Conservation (phyloP, 2,797 vertebrate species). For the Acanthurus leucopareius region DNA sequence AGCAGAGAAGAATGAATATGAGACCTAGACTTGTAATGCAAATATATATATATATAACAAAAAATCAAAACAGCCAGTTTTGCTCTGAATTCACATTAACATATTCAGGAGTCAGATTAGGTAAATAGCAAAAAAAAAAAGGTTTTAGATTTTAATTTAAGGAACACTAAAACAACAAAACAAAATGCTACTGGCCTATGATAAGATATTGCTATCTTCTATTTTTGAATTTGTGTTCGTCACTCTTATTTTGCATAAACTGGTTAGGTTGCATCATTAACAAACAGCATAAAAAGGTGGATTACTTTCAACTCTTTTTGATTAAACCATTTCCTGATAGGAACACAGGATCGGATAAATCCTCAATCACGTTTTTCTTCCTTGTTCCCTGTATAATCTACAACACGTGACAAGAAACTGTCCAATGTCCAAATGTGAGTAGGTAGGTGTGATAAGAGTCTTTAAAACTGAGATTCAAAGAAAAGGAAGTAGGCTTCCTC, state of each 20-base stretch:
- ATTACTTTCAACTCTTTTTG: constrained; percentile 18
- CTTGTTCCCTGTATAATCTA: not conserved
- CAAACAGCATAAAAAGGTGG: not conserved
- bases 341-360: constrained; percentile 1
- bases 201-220: not conserved
- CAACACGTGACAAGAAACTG: not conserved
- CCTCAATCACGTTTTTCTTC: constrained; percentile 4
- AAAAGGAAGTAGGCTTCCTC: not conserved
- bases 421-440: constrained; percentile 26
- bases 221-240: not conserved
- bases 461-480: constrained; percentile 17
- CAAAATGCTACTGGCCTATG: too few species aligned
- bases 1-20: too few species aligned
- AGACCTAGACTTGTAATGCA: too few species aligned
- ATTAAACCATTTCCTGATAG: constrained; percentile 21
- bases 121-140: too few species aligned
- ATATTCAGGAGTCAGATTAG: too few species aligned
- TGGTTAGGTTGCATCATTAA: constrained; percentile 7
- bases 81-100: too few species aligned
- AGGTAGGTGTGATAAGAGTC: constrained; percentile 10
- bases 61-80: too few species aligned
- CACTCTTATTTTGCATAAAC: not conserved
- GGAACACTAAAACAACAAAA: too few species aligned
- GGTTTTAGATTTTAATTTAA: too few species aligned
- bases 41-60: too few species aligned